Evolutionary conservation across 2,888 invertebrate species (phyloP).

Genomic region (Odontocerum albicorne): DNA sequence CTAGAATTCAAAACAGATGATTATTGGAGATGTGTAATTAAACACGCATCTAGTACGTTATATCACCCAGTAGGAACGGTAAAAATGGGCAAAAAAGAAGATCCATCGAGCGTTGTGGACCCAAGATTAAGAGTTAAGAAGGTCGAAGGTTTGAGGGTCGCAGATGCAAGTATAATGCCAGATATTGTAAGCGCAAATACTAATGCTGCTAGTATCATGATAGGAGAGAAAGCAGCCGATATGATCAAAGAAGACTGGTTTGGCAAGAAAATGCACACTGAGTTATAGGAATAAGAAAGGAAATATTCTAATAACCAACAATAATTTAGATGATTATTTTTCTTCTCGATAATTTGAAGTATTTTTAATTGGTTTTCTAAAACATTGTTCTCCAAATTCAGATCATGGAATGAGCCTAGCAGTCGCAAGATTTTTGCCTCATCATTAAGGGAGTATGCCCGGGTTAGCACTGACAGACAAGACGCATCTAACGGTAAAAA

Average conservation of each 20-base stretch:
- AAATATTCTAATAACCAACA: too few relatives aligned
- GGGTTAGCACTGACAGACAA: too few relatives aligned
- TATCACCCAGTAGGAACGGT: slow-evolving; percentile 73
- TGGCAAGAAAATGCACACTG: not conserved
- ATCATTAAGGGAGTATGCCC: too few relatives aligned
- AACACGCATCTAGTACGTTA: slow-evolving; percentile 55
- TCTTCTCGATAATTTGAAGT: too few relatives aligned
- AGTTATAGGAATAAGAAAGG: too few relatives aligned
- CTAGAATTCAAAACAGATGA: slow-evolving; percentile 41
- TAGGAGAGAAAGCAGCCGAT: slow-evolving; percentile 77
- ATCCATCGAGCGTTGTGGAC: slow-evolving; percentile 55
- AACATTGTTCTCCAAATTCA: too few relatives aligned
- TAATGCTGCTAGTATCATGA: slow-evolving; percentile 76
- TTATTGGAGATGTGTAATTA: slow-evolving; percentile 62
- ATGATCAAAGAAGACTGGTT: slow-evolving; percentile 63
- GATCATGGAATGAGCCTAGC: too few relatives aligned
- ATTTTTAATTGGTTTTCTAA: too few relatives aligned
- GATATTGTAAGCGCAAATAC: slow-evolving; percentile 58
- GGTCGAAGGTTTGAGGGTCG: slow-evolving; percentile 53
- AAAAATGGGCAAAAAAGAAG: slow-evolving; percentile 62
- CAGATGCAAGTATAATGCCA: slow-evolving; percentile 58
- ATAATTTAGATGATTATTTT: too few relatives aligned
- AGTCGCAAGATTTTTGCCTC: too few relatives aligned
- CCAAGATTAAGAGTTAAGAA: slow-evolving; percentile 55
- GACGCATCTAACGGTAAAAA: too few relatives aligned